Base-by-base conservation (phyloP, 2,113 vertebrate species). In the Harpagus bidentatus region DNA sequence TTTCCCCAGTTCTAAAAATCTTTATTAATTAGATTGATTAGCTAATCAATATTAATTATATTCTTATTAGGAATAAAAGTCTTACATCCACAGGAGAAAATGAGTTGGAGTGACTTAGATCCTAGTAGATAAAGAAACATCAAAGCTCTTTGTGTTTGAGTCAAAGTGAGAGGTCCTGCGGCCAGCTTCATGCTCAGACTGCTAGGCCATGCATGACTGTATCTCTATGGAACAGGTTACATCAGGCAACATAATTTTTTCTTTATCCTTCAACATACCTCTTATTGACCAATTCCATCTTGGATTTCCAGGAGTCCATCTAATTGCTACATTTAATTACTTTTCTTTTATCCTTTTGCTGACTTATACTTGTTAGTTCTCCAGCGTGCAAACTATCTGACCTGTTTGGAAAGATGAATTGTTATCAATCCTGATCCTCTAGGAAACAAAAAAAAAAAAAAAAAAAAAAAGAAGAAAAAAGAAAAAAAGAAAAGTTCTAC, bases 261-360 rank as follows among this genome's bases (percentile, higher is more conserved):
- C 65, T 34, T 72, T 83, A 63, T 65, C 47, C 28, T 84, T 47
- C 53, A 74, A 42, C 50, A 19, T 55, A 53, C 50, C 58, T 94
- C 16, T 67, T 86, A 50, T 5, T 71, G 69, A 82, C 40, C 36
- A 82, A 26, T 84, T 83, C 42, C 36, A 93, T 47, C 71, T 58
- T 86, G 70, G 48, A 61, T 86, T 94, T 95, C 69, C 59, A 82
- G 62, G 88, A 59, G 25, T 90, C 87, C 47, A 92, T 36, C 61
- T 79, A 81, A 93, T 82, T 89, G 34, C 48, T 76, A 48, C 34
- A 82, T 81, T 93, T 95, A 84, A 91, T 91, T 94, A 86, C 43
- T 88, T 88, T 65, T 74, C 62, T 90, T 88, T 78, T 79, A 86
- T 40, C 48, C 29, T 66, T 91, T 74, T 71, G 59, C 79, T 88